These are phyloP conservation scores for Nebria ingens DNA, from an alignment of 1,140 invertebrate genomes.

Conservation along the genomic window DNA sequence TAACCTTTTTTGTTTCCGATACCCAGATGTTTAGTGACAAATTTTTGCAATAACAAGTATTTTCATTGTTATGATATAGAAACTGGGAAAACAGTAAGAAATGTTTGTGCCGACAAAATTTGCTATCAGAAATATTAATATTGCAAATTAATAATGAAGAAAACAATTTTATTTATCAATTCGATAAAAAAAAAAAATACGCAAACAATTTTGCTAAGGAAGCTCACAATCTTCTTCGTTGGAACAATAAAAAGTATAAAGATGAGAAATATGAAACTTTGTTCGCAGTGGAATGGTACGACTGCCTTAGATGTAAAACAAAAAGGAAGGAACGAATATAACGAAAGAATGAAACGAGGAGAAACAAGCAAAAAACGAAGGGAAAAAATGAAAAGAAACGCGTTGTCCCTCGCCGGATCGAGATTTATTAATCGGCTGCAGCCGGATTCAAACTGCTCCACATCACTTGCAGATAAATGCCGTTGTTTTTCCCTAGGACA, in stretches of 20 bases:
- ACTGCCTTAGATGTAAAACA: neutral
- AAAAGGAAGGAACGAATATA: neutral
- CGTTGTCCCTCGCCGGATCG: conserved; percentile 2
- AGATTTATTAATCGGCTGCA: conserved; percentile 8
- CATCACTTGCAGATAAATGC: conserved; percentile 6
- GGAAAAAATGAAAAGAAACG: neutral
- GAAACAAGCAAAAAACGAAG: neutral
- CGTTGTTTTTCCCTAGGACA: neutral
- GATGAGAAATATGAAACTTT: conserved; percentile 8
- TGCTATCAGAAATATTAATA: conserved; percentile 1
- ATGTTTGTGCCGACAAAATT: neutral
- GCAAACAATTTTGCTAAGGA: conserved; percentile 4
- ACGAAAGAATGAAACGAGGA: neutral
- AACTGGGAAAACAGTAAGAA: neutral
- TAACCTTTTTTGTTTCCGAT: neutral
- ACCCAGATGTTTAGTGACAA: neutral
- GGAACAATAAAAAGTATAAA: conserved; percentile 6
- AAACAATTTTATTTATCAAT: neutral
- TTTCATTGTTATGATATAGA: too few relatives aligned
- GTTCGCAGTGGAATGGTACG: neutral
- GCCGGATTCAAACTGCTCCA: conserved; percentile 1
- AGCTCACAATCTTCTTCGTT: neutral
- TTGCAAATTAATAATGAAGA: neutral
- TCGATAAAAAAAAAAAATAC: neutral
- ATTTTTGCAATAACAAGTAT: too few relatives aligned